Percentiles rank a stretch among this genome's conserved stretches.
Conservation (phyloP, 1,140 invertebrate genomes). For the Temnothorax curvispinosus region DNA sequence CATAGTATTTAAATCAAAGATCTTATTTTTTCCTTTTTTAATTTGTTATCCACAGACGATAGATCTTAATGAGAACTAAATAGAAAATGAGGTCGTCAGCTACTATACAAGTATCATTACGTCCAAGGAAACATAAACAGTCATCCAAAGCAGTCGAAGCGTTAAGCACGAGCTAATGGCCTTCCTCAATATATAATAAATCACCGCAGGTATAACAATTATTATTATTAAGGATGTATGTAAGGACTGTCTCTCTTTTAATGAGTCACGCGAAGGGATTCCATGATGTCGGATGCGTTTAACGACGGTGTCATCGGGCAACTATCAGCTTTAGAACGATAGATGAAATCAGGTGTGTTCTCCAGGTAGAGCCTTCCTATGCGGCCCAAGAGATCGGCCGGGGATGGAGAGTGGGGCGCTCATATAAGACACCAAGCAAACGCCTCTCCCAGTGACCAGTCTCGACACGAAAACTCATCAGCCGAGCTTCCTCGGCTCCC, state of each 20-base stretch:
- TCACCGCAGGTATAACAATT: neutral
- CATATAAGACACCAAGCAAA: conserved; percentile 85
- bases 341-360: conserved; percentile 81
- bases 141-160: neutral
- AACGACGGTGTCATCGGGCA: neutral
- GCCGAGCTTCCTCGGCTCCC: conserved; percentile 81
- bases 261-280: neutral
- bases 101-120: neutral
- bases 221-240: conserved; percentile 10
- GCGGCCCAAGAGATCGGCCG: conserved; percentile 73
- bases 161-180: conserved; percentile 25
- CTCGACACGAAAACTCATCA: conserved; percentile 85
- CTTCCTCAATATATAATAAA: conserved; percentile 10
- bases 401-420: conserved; percentile 83
- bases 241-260: neutral
- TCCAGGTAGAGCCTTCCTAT: conserved; percentile 81
- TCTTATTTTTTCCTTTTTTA: neutral
- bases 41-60: neutral
- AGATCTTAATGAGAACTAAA: neutral
- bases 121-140: neutral
- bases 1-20: neutral
- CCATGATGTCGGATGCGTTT: neutral
- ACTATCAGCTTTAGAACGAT: conserved; percentile 61
- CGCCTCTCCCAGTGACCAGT: conserved; percentile 85
- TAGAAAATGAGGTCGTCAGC: neutral